phyloP scores from a whole-genome alignment of 1,140 invertebrate species.

The Coboldia fuscipes region DNA sequence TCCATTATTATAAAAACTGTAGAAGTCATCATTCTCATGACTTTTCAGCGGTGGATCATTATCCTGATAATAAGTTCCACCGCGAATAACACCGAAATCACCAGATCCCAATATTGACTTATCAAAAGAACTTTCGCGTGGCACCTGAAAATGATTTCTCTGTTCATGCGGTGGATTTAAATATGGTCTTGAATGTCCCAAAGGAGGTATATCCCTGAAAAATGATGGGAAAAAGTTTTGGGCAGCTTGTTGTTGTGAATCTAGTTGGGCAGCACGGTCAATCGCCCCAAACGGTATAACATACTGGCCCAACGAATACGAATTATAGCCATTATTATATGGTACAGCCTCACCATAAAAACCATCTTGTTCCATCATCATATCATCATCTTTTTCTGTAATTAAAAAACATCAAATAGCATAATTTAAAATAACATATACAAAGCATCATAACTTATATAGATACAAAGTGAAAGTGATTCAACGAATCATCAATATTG shows the following conservation, averaged over 20 bases:
- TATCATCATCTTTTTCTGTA: slow-evolving; percentile 18
- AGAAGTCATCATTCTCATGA: slow-evolving; percentile 24
- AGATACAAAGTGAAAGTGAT: too few species aligned
- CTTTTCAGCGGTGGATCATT: slow-evolving; percentile 25
- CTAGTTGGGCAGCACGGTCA: slow-evolving; percentile 2
- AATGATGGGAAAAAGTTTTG: slow-evolving; percentile 20
- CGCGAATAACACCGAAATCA: slow-evolving; percentile 69
- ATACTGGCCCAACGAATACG: slow-evolving; percentile 6
- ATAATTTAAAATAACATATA: too few species aligned
- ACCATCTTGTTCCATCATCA: slow-evolving; percentile 20
- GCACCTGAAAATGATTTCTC: slow-evolving; percentile 2
- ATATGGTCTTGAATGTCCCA: slow-evolving; percentile 18
- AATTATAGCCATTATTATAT: neutral
- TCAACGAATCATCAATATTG: too few species aligned
- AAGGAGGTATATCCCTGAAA: slow-evolving; percentile 17
- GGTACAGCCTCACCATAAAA: slow-evolving; percentile 7
- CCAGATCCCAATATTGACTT: slow-evolving; percentile 52
- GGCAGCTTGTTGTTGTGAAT: slow-evolving; percentile 17
- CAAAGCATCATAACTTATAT: too few species aligned
- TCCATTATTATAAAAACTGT: slow-evolving; percentile 40
- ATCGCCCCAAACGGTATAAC: slow-evolving; percentile 1
- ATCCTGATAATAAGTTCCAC: slow-evolving; percentile 58
- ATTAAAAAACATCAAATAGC: too few species aligned
- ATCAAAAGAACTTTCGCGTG: slow-evolving; percentile 15
- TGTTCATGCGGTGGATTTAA: slow-evolving; percentile 7